A percentile compares a stretch with the other conserved stretches of the same genome.
Evolutionary conservation across 2,888 invertebrate genomes (phyloP).

Genomic region (Megalurothrips usitatus): DNA sequence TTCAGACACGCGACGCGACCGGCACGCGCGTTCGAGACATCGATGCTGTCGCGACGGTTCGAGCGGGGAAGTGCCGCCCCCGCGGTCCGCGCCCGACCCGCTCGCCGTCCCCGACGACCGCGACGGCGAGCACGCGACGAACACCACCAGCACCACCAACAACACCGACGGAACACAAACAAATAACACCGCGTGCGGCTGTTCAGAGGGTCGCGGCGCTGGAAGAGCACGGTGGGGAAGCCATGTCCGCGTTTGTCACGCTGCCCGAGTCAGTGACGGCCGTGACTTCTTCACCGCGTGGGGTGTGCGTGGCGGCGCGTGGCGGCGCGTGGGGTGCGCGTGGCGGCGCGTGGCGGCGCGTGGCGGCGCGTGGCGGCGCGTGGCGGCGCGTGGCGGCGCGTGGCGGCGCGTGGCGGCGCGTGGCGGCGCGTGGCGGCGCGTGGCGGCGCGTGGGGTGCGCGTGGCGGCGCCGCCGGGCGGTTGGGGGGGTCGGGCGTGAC

Average conservation of each 20-base stretch:
- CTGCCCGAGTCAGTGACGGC: background rate
- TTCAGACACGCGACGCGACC: too few relatives aligned
- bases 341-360: background rate
- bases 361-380: background rate
- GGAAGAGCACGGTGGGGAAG: background rate
- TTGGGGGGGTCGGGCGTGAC: background rate
- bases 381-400: background rate
- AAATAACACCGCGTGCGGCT: background rate
- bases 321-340: background rate
- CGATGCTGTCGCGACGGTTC: too few relatives aligned
- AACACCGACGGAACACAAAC: background rate
- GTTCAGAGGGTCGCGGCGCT: background rate
- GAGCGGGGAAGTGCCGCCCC: too few relatives aligned
- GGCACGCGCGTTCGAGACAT: too few relatives aligned
- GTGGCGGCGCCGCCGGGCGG: background rate
- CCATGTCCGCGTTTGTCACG: too few relatives aligned
- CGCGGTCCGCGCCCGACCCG: too few relatives aligned
- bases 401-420: background rate
- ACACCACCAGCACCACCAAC: too few relatives aligned
- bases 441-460: background rate
- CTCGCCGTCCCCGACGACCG: too few relatives aligned
- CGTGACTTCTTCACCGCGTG: background rate
- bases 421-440: background rate
- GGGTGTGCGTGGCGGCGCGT: background rate
- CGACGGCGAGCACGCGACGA: too few relatives aligned